Evolutionary conservation across 2,888 invertebrate genomes (phyloP), one percentile per base, ranked within the genome.

Genomic region (Dione juno): DNA sequence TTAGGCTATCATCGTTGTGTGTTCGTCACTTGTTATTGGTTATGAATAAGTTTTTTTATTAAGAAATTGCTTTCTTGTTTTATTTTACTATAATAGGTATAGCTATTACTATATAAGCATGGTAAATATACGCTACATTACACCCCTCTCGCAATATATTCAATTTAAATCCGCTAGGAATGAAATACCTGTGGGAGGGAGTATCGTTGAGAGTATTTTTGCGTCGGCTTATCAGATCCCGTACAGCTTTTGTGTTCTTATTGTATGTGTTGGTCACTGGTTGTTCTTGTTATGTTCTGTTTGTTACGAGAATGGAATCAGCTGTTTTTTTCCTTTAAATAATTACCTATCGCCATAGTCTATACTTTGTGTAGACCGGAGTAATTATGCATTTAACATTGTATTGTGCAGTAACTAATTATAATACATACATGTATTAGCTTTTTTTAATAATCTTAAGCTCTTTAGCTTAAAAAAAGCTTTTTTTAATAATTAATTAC

Each of bases 71-170:
- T 16, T 28, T 57, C 13, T 40, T 21, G 37, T 57, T 69, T 69
- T 64, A 63, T 69, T 64, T 48, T 37, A 16, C 54, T 16, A 0
- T 16, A 66, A 66, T 54, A 66, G 45, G 54, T 35, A 45, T n/a
- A n/a, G n/a, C n/a, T 64, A 64, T 65, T 65, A 70, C 52, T 50
- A 53, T 13, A 35, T 66, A 67, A 70, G 40, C 78, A 83, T 84
- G 84, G 80, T 83, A 81, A 86, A 87, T 84, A 86, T 85, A 81
- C 82, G 79, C 83, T 84, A 89, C 88, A 90, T 89, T 87, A 85
- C 84, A 84, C 79, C 79, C 81, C 77, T 76, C 75, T 75, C 76
- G 81, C 78, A 78, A 88, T 88, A 86, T 85, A 85, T 86, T 85
- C 88, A 85, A 85, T 73, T 73, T 70, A 67, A 54, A 70, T 65